Evolutionary conservation across 2,797 vertebrate genomes (phyloP).

Genomic region (Percopsis omiscomaycus): DNA sequence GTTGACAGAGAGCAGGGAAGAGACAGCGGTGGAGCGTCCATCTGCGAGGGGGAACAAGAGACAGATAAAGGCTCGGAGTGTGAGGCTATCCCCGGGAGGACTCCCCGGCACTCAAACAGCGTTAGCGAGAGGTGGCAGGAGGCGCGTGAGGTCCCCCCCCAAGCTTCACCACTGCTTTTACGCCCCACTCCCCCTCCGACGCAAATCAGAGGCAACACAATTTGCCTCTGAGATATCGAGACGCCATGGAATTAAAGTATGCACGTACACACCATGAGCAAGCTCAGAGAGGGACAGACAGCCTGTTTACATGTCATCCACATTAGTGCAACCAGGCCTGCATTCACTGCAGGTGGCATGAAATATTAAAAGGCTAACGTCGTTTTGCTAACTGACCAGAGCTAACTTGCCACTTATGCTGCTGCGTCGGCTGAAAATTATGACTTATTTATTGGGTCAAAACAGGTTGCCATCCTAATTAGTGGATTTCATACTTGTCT

Average conservation of each 20-base stretch:
- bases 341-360: slow-evolving; percentile 82
- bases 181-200: slow-evolving; percentile 84
- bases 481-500: neutral
- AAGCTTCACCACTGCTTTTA: slow-evolving; percentile 84
- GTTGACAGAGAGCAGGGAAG: slow-evolving; percentile 55
- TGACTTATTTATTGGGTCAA: slow-evolving; percentile 27
- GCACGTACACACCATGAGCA: slow-evolving; percentile 81
- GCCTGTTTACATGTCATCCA: slow-evolving; percentile 83
- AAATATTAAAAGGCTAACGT: slow-evolving; percentile 86
- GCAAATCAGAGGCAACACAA: slow-evolving; percentile 88
- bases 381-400: slow-evolving; percentile 83
- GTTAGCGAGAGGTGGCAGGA: slow-evolving; percentile 74
- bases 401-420: slow-evolving; percentile 48
- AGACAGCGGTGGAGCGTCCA: slow-evolving; percentile 63
- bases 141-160: slow-evolving; percentile 41
- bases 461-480: neutral
- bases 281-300: slow-evolving; percentile 78
- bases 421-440: slow-evolving; percentile 29
- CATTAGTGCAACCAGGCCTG: slow-evolving; percentile 80
- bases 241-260: slow-evolving; percentile 85
- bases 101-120: slow-evolving; percentile 54
- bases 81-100: slow-evolving; percentile 54
- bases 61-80: slow-evolving; percentile 20
- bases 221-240: slow-evolving; percentile 86
- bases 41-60: slow-evolving; percentile 50